Conservation (phyloP, 2,113 vertebrate species). For the Centropus unirufus region DNA sequence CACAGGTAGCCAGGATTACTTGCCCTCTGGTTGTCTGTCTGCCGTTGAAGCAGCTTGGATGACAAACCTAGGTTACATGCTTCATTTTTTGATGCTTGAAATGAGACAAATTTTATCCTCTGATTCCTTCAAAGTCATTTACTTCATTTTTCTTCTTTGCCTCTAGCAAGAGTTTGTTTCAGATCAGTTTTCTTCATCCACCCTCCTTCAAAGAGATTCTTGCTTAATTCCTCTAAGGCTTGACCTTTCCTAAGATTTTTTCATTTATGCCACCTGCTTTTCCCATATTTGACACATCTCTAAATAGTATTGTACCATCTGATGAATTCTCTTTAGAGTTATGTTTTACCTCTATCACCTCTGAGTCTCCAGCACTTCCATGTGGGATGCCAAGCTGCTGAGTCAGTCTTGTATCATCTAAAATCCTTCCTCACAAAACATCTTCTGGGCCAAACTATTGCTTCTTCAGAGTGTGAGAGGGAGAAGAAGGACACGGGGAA, state of each 20-base stretch:
- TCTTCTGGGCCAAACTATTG: neutral
- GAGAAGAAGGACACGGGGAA: neutral
- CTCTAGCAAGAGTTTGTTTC: neutral
- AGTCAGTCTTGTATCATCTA: neutral
- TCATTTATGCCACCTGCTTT: slow-evolving; percentile 21
- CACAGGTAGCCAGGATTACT: neutral
- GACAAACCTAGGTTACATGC: neutral
- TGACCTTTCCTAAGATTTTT: slow-evolving; percentile 40
- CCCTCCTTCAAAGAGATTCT: neutral
- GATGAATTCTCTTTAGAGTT: neutral
- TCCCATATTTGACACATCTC: neutral
- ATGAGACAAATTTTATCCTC: neutral
- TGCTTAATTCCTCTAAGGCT: neutral
- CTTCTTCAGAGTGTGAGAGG: neutral
- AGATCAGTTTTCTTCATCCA: neutral
- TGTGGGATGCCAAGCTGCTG: neutral
- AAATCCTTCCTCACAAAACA: neutral
- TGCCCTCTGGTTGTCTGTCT: neutral
- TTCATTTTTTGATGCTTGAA: neutral
- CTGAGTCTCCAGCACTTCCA: neutral
- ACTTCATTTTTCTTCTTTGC: slow-evolving; percentile 12
- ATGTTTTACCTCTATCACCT: neutral
- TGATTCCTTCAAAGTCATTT: slow-evolving; percentile 24
- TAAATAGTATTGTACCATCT: neutral
- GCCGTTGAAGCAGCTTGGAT: neutral